Evolutionary conservation across 1,140 invertebrate species (phyloP).

Genomic region (Monochamus saltuarius): DNA sequence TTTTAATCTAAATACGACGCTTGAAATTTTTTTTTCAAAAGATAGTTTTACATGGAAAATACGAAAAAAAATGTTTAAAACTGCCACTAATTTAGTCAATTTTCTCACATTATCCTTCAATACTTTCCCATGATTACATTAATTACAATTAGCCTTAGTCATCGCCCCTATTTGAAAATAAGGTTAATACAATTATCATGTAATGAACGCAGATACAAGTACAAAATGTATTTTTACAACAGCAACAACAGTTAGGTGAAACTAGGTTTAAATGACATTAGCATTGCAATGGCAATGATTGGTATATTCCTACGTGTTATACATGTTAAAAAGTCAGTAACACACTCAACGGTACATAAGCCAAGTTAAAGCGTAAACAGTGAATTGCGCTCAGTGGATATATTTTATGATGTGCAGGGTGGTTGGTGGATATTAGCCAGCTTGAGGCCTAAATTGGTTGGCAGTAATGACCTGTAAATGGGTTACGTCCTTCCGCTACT

Average conservation of each 20-base stretch:
- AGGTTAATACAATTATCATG: constrained; percentile 13
- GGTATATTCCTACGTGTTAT: constrained; percentile 16
- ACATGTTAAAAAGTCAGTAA: constrained; percentile 12
- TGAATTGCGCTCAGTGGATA: too few relatives aligned
- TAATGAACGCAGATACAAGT: not conserved
- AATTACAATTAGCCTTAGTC: not conserved
- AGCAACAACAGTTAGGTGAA: constrained; percentile 18
- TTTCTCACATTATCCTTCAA: not conserved
- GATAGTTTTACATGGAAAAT: too few relatives aligned
- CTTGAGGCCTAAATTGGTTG: too few relatives aligned
- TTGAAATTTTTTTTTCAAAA: too few relatives aligned
- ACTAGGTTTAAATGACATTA: constrained; percentile 21
- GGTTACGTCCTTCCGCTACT: too few relatives aligned
- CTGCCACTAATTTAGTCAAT: too few relatives aligned
- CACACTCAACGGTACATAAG: constrained; percentile 8
- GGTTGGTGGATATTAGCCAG: too few relatives aligned
- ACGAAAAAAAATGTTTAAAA: too few relatives aligned
- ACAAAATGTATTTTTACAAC: constrained; percentile 10
- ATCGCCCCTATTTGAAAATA: constrained; percentile 7
- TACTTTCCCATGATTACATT: not conserved
- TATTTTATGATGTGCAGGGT: too few relatives aligned
- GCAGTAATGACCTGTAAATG: too few relatives aligned
- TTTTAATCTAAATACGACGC: too few relatives aligned
- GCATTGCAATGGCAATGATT: constrained; percentile 12
- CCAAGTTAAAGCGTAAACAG: too few relatives aligned